Conservation (phyloP, 2,888 invertebrate genomes). For the Anthophora plumipes region DNA sequence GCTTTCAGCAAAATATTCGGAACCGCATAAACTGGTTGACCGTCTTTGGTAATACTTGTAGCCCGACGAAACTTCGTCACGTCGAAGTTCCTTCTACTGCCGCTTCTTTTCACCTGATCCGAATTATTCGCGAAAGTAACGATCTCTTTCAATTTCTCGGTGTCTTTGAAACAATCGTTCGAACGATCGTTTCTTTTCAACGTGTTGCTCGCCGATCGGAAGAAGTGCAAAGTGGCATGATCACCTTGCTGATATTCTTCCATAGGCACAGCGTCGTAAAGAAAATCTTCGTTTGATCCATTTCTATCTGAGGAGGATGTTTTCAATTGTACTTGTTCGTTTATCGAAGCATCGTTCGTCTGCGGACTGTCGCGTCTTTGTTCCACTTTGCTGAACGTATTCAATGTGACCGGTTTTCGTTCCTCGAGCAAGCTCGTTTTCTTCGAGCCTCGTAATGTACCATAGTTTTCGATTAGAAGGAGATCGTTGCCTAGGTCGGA, state of each 20-base stretch:
- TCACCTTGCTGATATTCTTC: conserved; percentile 51
- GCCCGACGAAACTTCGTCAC: neutral
- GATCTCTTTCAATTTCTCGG: neutral
- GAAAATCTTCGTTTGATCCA: conserved; percentile 46
- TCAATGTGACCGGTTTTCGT: conserved; percentile 70
- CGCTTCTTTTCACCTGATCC: neutral
- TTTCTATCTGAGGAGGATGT: conserved; percentile 31
- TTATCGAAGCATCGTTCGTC: conserved; percentile 20
- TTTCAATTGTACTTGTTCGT: conserved; percentile 40
- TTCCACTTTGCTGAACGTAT: conserved; percentile 75
- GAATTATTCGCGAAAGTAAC: neutral
- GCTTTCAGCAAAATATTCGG: conserved; percentile 67
- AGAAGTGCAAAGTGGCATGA: conserved; percentile 8
- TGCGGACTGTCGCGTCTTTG: conserved; percentile 16
- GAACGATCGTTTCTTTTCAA: neutral
- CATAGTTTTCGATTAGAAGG: conserved; percentile 77
- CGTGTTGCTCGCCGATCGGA: conserved; percentile 13
- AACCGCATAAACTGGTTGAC: conserved; percentile 79
- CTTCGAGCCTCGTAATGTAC: conserved; percentile 72
- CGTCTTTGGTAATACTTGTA: conserved; percentile 39
- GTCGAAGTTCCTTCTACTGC: neutral
- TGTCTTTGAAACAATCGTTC: neutral
- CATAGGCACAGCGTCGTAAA: conserved; percentile 71
- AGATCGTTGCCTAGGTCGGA: conserved; percentile 70
- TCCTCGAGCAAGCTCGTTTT: conserved; percentile 38